A percentile compares a stretch with the other conserved stretches of the same genome.
Evolutionary conservation across 2,888 invertebrate species (phyloP).

Genomic region (Anarsia innoxiella): DNA sequence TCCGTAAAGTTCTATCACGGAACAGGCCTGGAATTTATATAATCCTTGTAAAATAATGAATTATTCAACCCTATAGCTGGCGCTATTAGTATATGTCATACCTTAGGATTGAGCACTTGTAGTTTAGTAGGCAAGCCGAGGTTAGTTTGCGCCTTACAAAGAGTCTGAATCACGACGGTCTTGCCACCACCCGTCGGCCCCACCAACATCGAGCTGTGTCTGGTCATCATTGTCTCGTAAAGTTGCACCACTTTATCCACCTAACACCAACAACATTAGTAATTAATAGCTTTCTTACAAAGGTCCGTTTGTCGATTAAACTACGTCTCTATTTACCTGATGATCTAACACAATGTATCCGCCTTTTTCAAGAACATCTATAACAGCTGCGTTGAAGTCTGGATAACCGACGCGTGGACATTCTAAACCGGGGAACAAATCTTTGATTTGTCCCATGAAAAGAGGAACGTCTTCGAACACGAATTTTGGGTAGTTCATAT

Average conservation of each 20-base stretch:
- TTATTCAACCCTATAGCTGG: no score
- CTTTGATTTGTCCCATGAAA: constrained; percentile 90
- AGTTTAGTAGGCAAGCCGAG: constrained; percentile 87
- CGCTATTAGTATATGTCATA: no score
- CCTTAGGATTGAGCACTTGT: constrained; percentile 90
- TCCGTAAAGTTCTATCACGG: constrained; percentile 92
- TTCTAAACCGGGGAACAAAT: constrained; percentile 92
- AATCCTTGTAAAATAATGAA: no score
- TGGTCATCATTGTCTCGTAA: constrained; percentile 96
- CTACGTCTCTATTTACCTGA: no score
- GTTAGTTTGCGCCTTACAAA: constrained; percentile 85
- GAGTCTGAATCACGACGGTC: constrained; percentile 85
- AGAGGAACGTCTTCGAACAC: constrained; percentile 93
- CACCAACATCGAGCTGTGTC: constrained; percentile 93
- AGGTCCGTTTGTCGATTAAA: no score
- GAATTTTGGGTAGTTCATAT: constrained; percentile 96
- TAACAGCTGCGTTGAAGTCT: constrained; percentile 87
- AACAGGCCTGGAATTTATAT: constrained; percentile 90
- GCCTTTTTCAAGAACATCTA: constrained; percentile 77
- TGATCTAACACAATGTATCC: constrained; percentile 77
- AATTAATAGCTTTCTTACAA: no score
- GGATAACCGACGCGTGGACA: constrained; percentile 92
- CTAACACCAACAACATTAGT: no score
- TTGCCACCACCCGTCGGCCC: constrained; percentile 97
- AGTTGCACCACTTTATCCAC: constrained; percentile 92